Evolutionary conservation across 2,888 invertebrate species (phyloP).

Genomic region (Chloroclystis v-ata): DNA sequence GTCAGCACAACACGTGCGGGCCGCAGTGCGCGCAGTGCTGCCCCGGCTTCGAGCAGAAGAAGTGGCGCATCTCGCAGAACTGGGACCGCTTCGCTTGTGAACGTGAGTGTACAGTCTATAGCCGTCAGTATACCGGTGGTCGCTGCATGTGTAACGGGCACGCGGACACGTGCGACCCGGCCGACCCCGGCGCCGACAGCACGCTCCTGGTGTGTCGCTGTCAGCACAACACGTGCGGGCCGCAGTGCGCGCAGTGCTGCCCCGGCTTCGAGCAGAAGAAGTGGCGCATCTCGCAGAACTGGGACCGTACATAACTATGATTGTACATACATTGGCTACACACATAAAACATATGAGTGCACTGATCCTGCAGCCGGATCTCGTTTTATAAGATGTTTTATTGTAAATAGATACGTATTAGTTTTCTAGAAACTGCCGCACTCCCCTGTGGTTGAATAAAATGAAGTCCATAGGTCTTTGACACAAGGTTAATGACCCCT

Average conservation of each 20-base stretch:
- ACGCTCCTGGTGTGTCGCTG: conserved; percentile 93
- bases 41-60: conserved; percentile 95
- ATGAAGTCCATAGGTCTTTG: no score
- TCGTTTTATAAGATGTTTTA: no score
- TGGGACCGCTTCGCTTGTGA: conserved; percentile 94
- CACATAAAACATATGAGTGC: no score
- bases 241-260: conserved; percentile 95
- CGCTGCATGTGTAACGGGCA: conserved; percentile 99
- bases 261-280: conserved; percentile 96
- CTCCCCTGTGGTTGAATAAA: no score
- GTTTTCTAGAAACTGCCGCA: no score
- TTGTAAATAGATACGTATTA: no score
- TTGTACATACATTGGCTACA: no score
- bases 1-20: conserved; percentile 97
- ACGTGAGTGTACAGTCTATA: no score
- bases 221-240: conserved; percentile 96
- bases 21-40: conserved; percentile 96
- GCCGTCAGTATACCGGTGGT: conserved; percentile 99
- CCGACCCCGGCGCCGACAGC: conserved; percentile 86
- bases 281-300: conserved; percentile 94
- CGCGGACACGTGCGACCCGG: conserved; percentile 92
- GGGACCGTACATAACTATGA: conserved; percentile 89
- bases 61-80: conserved; percentile 94
- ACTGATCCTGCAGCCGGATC: no score
- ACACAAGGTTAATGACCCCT: no score